Conservation (phyloP, 1,140 invertebrate species). For the Drosophila nikananu region DNA sequence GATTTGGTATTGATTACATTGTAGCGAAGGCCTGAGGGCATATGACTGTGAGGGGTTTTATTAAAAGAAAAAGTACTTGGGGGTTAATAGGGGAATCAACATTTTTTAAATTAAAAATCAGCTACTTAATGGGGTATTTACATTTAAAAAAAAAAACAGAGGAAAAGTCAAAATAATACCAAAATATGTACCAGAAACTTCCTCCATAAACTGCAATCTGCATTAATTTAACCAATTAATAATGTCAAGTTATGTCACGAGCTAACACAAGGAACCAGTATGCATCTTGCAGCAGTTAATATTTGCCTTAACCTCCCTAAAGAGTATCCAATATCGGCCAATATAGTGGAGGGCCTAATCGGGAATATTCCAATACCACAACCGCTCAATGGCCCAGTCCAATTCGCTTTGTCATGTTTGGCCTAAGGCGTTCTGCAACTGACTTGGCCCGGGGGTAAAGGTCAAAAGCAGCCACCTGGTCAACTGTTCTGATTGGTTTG, state of each 20-base stretch:
- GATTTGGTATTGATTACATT: not conserved
- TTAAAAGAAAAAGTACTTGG: not conserved
- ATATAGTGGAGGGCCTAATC: constrained; percentile 57
- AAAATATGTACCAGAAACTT: not conserved
- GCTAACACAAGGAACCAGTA: constrained; percentile 31
- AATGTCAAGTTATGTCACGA: constrained; percentile 7
- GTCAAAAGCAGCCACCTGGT: constrained; percentile 52
- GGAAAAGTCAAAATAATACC: not conserved
- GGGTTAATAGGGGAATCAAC: not conserved
- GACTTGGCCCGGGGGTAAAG: constrained; percentile 41
- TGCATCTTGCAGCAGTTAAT: constrained; percentile 35
- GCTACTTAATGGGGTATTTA: not conserved
- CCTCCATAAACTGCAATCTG: not conserved
- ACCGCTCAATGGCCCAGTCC: constrained; percentile 41
- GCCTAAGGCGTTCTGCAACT: constrained; percentile 29
- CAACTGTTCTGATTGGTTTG: constrained; percentile 28
- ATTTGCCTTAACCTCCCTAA: constrained; percentile 32
- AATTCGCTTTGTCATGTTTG: constrained; percentile 71
- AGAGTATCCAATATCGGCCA: constrained; percentile 18
- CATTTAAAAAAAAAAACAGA: not conserved
- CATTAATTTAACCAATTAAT: constrained; percentile 51
- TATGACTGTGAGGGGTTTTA: not conserved
- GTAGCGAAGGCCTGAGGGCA: not conserved
- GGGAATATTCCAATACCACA: constrained; percentile 45
- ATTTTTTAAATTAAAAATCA: not conserved